These are phyloP conservation scores for Trachythela sp. DNA, from an alignment of 64 coral and sea anemone genomes.

Conservation along the genomic window DNA sequence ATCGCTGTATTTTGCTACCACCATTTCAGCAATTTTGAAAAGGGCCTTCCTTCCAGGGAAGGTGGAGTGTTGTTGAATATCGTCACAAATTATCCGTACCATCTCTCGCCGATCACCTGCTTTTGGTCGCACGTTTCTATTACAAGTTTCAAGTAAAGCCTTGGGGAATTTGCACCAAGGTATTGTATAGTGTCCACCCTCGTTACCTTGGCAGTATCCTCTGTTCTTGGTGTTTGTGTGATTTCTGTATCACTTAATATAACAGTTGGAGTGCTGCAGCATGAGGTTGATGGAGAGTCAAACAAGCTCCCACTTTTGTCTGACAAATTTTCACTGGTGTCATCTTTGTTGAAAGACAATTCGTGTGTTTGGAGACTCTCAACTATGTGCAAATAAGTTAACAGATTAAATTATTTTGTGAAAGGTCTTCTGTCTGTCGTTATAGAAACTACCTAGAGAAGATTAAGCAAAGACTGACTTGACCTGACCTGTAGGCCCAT, in stretches of 20 bases:
- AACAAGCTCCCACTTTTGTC: not conserved
- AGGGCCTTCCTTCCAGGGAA: not conserved
- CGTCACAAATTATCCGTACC: not conserved
- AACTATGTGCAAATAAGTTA: not conserved
- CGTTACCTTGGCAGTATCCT: too few relatives aligned
- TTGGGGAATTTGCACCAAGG: not conserved
- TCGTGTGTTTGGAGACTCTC: not conserved
- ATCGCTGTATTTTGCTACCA: not conserved
- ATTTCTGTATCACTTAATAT: not conserved
- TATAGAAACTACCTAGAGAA: not conserved
- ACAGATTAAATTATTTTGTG: not conserved
- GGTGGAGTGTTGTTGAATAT: not conserved
- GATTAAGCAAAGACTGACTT: too few relatives aligned
- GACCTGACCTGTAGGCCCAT: too few relatives aligned
- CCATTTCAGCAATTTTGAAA: not conserved
- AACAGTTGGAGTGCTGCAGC: not conserved
- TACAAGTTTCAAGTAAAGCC: not conserved
- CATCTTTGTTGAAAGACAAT: not conserved
- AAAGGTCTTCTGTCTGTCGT: not conserved
- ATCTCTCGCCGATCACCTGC: not conserved
- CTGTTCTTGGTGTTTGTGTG: not conserved
- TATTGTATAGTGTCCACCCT: not conserved
- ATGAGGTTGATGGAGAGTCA: not conserved
- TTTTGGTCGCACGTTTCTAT: not conserved
- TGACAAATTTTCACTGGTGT: not conserved